A percentile compares a stretch with the other conserved stretches of the same genome.
Evolutionary conservation across 2,888 invertebrate genomes (phyloP).

Genomic region (Xylocampa areola): DNA sequence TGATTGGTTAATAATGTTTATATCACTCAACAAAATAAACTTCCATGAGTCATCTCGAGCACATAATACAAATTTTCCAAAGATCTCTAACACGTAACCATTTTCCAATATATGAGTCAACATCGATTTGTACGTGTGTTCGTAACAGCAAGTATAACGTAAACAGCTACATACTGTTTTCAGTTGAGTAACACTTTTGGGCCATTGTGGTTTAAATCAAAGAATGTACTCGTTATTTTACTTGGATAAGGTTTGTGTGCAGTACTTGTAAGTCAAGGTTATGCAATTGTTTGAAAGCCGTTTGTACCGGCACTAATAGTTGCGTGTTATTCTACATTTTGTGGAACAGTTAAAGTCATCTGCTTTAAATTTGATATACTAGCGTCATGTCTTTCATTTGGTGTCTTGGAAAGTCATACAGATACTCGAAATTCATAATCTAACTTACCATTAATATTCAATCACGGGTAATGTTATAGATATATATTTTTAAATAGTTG

Average conservation of each 20-base stretch:
- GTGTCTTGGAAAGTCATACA: no score
- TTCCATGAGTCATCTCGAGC: conserved; percentile 29
- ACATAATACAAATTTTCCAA: conserved; percentile 36
- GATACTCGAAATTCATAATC: no score
- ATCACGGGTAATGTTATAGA: no score
- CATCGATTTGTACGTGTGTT: conserved; percentile 18
- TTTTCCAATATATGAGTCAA: conserved; percentile 50
- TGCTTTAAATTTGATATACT: no score
- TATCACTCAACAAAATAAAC: conserved; percentile 26
- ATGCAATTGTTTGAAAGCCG: conserved; percentile 15
- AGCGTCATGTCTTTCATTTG: no score
- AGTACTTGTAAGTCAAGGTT: conserved; percentile 30
- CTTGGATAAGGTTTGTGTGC: conserved; percentile 18
- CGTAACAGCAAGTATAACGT: conserved; percentile 18
- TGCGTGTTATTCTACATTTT: no score
- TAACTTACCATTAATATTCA: no score
- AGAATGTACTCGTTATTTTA: conserved; percentile 28
- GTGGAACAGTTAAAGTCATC: no score
- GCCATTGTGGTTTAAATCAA: conserved; percentile 32
- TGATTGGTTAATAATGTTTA: not conserved
- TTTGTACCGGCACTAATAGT: no score
- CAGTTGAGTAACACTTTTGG: conserved; percentile 33
- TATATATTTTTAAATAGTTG: no score
- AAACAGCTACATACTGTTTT: conserved; percentile 28
- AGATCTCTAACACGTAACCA: conserved; percentile 27